Base-by-base conservation (phyloP, 2,797 vertebrate genomes). In the Lutjanus argentimaculatus region DNA sequence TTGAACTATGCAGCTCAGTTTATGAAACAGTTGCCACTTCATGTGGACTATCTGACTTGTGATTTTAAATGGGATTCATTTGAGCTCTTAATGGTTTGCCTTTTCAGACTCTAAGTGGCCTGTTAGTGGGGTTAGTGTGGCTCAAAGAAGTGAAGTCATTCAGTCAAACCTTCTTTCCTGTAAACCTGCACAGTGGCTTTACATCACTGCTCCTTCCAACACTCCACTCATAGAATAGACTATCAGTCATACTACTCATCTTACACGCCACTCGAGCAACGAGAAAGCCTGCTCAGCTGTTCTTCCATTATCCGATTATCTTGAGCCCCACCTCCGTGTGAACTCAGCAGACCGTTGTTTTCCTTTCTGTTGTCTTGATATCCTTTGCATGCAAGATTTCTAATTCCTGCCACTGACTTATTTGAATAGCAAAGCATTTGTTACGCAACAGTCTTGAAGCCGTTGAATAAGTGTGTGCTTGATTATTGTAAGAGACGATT, bases 231-330 rank as follows among this genome's bases (percentile, higher is more conserved):
- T 77, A 85, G 55, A 77, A 63, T n/a, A 25, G 45, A 72, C 70
- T 70, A 78, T 72, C 72, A 88, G 88, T 63, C 82, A 58, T n/a
- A 68, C 83, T 83, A 43, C 94, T 94, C 92, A 68, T 90, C 86
- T 94, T 95, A 93, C 94, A 69, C 5, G 13, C 55, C 57, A 53
- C 85, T 87, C 67, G 0, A 61, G 53, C 75, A 64, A 80, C 65
- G 75, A 85, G 83, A 89, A 84, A 72, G 86, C 85, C 82, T 40
- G 69, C 87, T 92, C 88, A 82, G 93, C 89, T 77, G 30, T 72
- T 83, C 75, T 63, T 85, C 61, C 82, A 84, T 93, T 88, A 93
- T 90, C 82, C 12, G 77, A 94, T 94, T 92, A 93, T 91, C 90
- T 73, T 59, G 45, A 85, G 89, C 85, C 42, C 45, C 67, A 67